These are phyloP conservation scores for Druon quercuslanigerum DNA, from an alignment of 1,140 invertebrate genomes.

Conservation along the genomic window DNA sequence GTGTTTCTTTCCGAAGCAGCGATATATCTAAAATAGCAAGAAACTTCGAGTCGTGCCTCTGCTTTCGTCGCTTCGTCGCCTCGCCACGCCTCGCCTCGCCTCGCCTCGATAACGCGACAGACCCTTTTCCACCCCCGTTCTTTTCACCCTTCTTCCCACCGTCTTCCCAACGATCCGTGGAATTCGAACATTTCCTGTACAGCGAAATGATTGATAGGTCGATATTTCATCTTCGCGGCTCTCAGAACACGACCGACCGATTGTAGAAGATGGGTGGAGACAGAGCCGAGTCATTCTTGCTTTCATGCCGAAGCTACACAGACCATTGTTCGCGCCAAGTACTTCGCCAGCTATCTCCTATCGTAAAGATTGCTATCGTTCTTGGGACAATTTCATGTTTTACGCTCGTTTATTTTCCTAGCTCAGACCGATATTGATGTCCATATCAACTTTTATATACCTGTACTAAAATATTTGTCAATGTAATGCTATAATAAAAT, in stretches of 20 bases:
- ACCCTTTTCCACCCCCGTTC: not conserved
- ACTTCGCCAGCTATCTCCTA: too few relatives aligned
- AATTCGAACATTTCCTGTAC: constrained; percentile 24
- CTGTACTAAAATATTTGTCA: too few relatives aligned
- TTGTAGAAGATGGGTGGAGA: constrained; percentile 11
- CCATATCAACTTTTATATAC: too few relatives aligned
- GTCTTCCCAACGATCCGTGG: not conserved
- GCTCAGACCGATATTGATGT: too few relatives aligned
- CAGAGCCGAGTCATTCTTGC: constrained; percentile 1
- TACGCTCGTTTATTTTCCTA: too few relatives aligned
- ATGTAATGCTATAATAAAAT: too few relatives aligned
- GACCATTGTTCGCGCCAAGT: too few relatives aligned
- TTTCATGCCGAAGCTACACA: not conserved
- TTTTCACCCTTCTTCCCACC: not conserved
- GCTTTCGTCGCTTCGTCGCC: constrained; percentile 9
- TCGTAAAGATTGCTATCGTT: too few relatives aligned
- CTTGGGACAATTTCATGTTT: too few relatives aligned
- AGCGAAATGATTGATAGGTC: constrained; percentile 15
- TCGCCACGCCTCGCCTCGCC: constrained; percentile 15
- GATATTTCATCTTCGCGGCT: constrained; percentile 29
- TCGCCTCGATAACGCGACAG: constrained; percentile 23
- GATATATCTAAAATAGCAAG: constrained; percentile 13
- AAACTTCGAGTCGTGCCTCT: not conserved
- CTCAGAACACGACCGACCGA: not conserved
- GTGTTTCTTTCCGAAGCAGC: constrained; percentile 5